A percentile compares a stretch with the other conserved stretches of the same genome.
These are phyloP conservation scores for Cyclura pinguis DNA, from an alignment of 2,797 vertebrate genomes.

Conservation along the genomic window DNA sequence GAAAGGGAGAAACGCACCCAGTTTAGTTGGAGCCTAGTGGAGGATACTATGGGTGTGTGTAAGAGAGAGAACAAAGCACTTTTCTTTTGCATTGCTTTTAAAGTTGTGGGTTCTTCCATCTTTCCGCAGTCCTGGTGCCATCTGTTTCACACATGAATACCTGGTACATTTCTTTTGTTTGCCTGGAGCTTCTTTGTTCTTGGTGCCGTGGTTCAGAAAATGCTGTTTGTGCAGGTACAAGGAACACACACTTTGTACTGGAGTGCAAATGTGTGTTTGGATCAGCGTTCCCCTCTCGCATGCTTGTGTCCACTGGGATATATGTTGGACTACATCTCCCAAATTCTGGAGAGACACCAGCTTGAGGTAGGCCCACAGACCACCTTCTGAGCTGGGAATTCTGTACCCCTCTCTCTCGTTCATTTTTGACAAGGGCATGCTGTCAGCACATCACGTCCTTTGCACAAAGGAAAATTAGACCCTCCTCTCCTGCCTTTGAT, in stretches of 20 bases:
- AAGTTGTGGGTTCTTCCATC: constrained; percentile 21
- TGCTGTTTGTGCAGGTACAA: neutral
- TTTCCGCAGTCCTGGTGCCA: neutral
- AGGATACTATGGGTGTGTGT: neutral
- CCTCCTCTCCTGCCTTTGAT: neutral
- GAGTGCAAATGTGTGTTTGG: too few species aligned
- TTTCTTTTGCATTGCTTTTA: constrained; percentile 37
- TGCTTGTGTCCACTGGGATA: neutral
- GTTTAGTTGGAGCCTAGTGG: constrained; percentile 17
- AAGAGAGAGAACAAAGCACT: constrained; percentile 12
- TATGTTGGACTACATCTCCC: neutral
- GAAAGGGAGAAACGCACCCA: neutral
- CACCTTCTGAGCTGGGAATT: neutral
- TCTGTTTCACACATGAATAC: neutral
- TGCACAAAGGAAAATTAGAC: neutral
- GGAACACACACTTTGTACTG: neutral
- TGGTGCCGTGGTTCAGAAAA: neutral
- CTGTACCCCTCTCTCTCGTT: neutral
- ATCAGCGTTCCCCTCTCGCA: neutral
- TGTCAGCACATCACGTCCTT: neutral
- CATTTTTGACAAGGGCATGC: neutral
- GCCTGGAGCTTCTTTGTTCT: neutral
- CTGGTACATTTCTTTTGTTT: neutral
- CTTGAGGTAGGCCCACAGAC: too few species aligned
- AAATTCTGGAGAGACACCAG: neutral